Evolutionary conservation across 1,140 invertebrate species (phyloP).

Genomic region (Drosophila littoralis): DNA sequence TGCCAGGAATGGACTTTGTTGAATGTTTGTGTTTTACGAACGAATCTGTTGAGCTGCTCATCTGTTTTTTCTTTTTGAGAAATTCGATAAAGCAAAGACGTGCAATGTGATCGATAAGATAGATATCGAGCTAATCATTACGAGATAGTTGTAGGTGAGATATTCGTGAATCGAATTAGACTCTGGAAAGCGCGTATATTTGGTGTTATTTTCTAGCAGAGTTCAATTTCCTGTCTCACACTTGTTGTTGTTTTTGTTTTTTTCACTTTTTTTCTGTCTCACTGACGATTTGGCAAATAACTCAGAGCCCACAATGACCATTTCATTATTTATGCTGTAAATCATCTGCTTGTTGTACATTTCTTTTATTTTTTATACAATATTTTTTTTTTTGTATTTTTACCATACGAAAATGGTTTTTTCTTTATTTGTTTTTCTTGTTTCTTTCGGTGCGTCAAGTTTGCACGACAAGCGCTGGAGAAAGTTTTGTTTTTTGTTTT

Average conservation of each 20-base stretch:
- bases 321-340: slow-evolving; percentile 65
- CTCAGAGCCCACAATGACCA: slow-evolving; percentile 59
- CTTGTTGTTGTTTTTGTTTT: slow-evolving; percentile 33
- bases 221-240: slow-evolving; percentile 68
- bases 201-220: slow-evolving; percentile 35
- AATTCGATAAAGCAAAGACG: not conserved
- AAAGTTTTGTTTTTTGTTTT: slow-evolving; percentile 67
- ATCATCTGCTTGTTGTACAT: slow-evolving; percentile 75
- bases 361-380: slow-evolving; percentile 40
- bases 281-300: slow-evolving; percentile 57
- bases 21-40: slow-evolving; percentile 1
- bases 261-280: slow-evolving; percentile 18
- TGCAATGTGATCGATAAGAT: not conserved
- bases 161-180: slow-evolving; percentile 14
- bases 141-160: not conserved
- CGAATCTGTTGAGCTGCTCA: too few relatives aligned
- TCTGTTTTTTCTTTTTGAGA: too few relatives aligned
- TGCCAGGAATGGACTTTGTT: slow-evolving; percentile 34
- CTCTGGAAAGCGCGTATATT: not conserved
- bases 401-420: not conserved
- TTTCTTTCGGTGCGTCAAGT: slow-evolving; percentile 60
- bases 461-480: slow-evolving; percentile 70
- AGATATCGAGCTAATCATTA: not conserved
- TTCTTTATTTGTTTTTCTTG: slow-evolving; percentile 20
- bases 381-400: too few relatives aligned